Base-by-base conservation (phyloP, 2,888 invertebrate species). In the Calliphora vomitoria region DNA sequence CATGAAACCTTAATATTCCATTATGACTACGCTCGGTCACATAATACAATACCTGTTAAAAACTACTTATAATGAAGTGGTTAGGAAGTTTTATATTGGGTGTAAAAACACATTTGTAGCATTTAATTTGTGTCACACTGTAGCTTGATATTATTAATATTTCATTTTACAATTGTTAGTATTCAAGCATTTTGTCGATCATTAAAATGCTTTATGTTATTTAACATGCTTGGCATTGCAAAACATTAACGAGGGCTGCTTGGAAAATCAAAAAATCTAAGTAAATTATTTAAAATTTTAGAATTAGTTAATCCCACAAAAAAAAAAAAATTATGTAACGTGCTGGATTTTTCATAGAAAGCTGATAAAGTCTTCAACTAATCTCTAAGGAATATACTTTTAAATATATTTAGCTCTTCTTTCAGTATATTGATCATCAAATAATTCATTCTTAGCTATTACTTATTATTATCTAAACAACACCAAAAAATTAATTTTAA, bases 151-250 rank as follows among this genome's bases (percentile, higher is more conserved):
- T 38, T 74, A 85, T 81, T 81, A 86, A 86, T 85, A 88, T 85
- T 88, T 75, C 69, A 86, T 81, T 75, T 88, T 89, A 88, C 88
- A 89, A 90, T 87, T 89, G 89, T 91, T 90, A 90, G 90, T 91
- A 91, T 91, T 91, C 89, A 88, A 90, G 90, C 89, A 91, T 90
- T 89, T 89, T 91, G 90, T 90, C 88, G 89, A 89, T 90, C 91
- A 91, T 91, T 92, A 90, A 91, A 90, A 90, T 89, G 62, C 4
- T 79, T 76, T 75, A 13, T 68, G n/a, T 25, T 47, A 8, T 68
- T 25, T 20, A 64, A 64, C 18, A 41, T 18, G 11, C 15, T 11
- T 11, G 15, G 31, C 31, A 15, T 15, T 15, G 31, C 0, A 31
- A 31, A 31, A 60, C 8, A 50, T 60, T 31, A 25, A 15, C 60